These are phyloP conservation scores for Lasioglossum marginatum DNA, from an alignment of 2,888 invertebrate species.

Conservation along the genomic window DNA sequence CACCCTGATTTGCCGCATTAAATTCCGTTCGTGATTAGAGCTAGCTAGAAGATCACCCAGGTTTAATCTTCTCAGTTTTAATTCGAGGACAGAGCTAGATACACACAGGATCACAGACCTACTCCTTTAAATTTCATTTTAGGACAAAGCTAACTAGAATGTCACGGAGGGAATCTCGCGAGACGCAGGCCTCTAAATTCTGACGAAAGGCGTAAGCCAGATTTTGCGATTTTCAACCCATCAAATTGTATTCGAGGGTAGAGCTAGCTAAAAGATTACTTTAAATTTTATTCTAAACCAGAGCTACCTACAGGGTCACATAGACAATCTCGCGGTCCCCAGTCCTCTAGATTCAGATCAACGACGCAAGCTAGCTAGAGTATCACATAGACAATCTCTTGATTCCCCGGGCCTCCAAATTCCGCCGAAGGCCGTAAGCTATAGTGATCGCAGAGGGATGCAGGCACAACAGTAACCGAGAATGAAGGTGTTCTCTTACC, in stretches of 20 bases:
- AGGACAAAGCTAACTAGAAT: not conserved
- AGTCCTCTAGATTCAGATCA: not conserved
- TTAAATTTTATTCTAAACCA: not conserved
- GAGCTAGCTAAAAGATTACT: not conserved
- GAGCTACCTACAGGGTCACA: not conserved
- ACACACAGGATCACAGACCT: not conserved
- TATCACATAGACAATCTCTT: not conserved
- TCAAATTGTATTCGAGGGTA: too few relatives aligned
- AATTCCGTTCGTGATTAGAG: too few relatives aligned
- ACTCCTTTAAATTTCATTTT: not conserved
- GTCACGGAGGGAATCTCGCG: not conserved
- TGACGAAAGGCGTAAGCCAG: not conserved
- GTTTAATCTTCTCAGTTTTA: too few relatives aligned
- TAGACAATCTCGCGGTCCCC: not conserved
- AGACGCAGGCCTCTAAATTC: not conserved
- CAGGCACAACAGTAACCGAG: not conserved
- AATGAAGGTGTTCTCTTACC: slow-evolving; percentile 36
- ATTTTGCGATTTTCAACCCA: too few relatives aligned
- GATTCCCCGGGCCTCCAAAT: not conserved
- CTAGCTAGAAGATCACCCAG: too few relatives aligned
- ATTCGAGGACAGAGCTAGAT: not conserved
- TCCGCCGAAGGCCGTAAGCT: not conserved
- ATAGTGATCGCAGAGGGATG: not conserved
- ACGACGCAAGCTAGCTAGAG: not conserved
- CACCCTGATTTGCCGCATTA: not conserved